phyloP scores from a whole-genome alignment of 2,888 invertebrate species.

The Idaea aversata region DNA sequence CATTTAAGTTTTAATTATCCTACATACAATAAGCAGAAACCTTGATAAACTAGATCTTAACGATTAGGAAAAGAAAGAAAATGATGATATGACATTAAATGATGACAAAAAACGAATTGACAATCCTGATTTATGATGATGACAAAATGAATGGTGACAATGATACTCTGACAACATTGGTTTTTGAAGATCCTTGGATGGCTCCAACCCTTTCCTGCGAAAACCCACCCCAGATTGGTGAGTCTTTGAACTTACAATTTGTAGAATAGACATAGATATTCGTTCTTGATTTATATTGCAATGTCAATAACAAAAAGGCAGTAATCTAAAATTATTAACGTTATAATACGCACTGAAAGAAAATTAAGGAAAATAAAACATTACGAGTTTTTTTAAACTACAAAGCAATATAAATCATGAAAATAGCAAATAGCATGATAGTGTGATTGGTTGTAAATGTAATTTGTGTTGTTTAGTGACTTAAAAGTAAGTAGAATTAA shows the following conservation, averaged over 20 bases:
- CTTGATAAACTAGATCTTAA: not conserved
- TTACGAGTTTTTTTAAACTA: not conserved
- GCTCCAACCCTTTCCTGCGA: slow-evolving; percentile 61
- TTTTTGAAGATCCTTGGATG: slow-evolving; percentile 45
- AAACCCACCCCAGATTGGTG: slow-evolving; percentile 62
- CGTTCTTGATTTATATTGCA: slow-evolving; percentile 26
- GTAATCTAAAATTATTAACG: too few species aligned
- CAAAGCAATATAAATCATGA: not conserved
- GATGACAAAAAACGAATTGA: not conserved
- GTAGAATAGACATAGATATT: slow-evolving; percentile 23
- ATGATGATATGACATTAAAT: not conserved
- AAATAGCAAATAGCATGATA: not conserved
- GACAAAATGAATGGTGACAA: slow-evolving; percentile 21
- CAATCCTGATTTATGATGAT: slow-evolving; percentile 6
- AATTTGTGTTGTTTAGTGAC: not conserved
- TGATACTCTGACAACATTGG: slow-evolving; percentile 42
- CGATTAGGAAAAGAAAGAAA: not conserved
- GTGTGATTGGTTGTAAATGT: not conserved
- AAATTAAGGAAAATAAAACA: not conserved
- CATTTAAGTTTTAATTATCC: not conserved
- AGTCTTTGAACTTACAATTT: slow-evolving; percentile 48
- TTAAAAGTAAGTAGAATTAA: not conserved
- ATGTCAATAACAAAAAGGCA: not conserved
- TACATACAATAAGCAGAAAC: not conserved
- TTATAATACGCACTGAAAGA: too few species aligned